Percentiles rank a stretch among this genome's conserved stretches.
These are phyloP conservation scores for Archilochus colubris DNA, from an alignment of 2,113 vertebrate genomes.

Conservation along the genomic window DNA sequence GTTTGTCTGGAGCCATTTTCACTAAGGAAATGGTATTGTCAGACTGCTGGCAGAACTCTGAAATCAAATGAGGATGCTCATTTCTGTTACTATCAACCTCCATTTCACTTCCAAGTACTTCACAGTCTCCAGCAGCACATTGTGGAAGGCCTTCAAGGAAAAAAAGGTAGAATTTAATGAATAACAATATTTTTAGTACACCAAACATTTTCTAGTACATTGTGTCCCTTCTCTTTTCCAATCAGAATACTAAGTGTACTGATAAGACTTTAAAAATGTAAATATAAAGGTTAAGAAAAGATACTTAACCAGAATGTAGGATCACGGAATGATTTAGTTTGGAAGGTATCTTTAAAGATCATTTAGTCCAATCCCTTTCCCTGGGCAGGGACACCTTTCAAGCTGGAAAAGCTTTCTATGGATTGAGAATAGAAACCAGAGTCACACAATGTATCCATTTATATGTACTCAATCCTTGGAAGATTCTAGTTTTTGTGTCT, in stretches of 20 bases:
- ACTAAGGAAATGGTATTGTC: conserved; percentile 8
- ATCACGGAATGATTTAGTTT: background rate
- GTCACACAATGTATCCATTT: background rate
- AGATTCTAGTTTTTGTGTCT: background rate
- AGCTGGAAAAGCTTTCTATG: background rate
- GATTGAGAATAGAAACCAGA: background rate
- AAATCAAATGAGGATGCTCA: background rate
- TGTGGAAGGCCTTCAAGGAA: conserved; percentile 22
- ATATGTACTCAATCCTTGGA: background rate
- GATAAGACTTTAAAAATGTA: background rate
- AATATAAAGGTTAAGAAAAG: background rate
- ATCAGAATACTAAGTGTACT: background rate
- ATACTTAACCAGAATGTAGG: conserved; percentile 25
- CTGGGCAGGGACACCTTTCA: background rate
- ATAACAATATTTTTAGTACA: background rate
- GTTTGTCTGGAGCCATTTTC: conserved; percentile 17
- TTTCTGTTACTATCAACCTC: conserved; percentile 33
- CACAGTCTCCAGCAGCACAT: background rate
- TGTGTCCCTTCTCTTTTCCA: background rate
- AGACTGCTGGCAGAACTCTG: background rate
- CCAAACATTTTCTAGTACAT: background rate
- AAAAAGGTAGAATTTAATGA: conserved; percentile 6
- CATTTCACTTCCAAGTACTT: conserved; percentile 9
- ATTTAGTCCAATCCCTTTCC: background rate
- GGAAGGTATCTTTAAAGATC: background rate